A percentile compares a stretch with the other conserved stretches of the same genome.
Evolutionary conservation across 2,797 vertebrate species (phyloP).

Genomic region (Enteromius mattozi): DNA sequence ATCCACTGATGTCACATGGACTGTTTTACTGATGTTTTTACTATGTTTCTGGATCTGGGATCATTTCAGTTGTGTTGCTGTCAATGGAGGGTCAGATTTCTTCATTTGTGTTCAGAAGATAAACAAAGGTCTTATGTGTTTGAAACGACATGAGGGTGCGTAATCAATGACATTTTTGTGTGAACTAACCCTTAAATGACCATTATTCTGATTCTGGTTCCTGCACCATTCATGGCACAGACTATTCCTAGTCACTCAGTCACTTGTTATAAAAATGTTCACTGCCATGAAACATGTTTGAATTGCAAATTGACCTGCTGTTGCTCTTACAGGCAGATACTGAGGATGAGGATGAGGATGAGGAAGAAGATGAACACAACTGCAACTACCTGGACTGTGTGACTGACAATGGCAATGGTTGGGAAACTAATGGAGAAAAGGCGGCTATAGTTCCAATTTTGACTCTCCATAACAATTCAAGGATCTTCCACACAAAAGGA

Average conservation of each 20-base stretch:
- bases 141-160: too few relatives aligned
- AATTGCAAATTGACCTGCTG: not conserved
- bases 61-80: too few relatives aligned
- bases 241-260: not conserved
- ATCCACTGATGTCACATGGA: too few relatives aligned
- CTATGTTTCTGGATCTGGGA: too few relatives aligned
- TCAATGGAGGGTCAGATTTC: too few relatives aligned
- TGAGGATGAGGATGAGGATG: not conserved
- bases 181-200: too few relatives aligned
- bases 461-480: not conserved
- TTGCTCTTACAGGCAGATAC: slow-evolving; percentile 13
- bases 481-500: not conserved
- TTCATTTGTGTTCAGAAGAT: too few relatives aligned
- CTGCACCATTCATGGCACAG: not conserved
- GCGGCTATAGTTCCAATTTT: not conserved
- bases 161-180: too few relatives aligned
- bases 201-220: not conserved
- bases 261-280: not conserved
- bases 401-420: not conserved
- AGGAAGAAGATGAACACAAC: slow-evolving; percentile 7
- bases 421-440: not conserved
- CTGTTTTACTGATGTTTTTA: too few relatives aligned
- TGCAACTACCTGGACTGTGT: not conserved
- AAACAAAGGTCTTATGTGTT: too few relatives aligned
- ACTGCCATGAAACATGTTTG: not conserved